phyloP scores from a whole-genome alignment of 2,888 invertebrate genomes.

The Plemyria rubiginata region DNA sequence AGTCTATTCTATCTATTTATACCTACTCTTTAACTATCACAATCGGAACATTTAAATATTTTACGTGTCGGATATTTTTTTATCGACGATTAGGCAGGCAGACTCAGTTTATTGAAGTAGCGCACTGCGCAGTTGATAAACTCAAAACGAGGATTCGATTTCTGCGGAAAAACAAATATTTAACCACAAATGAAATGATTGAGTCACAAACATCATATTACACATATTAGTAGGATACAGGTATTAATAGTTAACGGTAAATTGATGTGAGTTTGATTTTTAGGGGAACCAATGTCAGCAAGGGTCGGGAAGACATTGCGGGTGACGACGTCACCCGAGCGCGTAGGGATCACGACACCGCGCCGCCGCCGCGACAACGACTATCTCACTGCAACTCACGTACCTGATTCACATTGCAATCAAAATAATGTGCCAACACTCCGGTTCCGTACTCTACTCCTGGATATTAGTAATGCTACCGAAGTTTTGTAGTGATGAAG shows the following conservation, averaged over 20 bases:
- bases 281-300: conserved; percentile 81
- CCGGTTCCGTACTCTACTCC: not conserved
- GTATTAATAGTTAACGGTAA: too few relatives aligned
- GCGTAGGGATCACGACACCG: conserved; percentile 53
- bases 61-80: too few relatives aligned
- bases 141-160: too few relatives aligned
- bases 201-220: too few relatives aligned
- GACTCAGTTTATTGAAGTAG: too few relatives aligned
- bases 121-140: too few relatives aligned
- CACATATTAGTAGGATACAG: too few relatives aligned
- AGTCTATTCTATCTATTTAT: conserved; percentile 38
- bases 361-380: conserved; percentile 33
- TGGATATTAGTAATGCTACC: not conserved
- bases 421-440: conserved; percentile 4
- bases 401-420: conserved; percentile 44
- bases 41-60: too few relatives aligned
- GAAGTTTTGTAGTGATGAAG: not conserved
- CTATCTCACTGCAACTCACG: conserved; percentile 42
- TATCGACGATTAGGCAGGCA: too few relatives aligned
- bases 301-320: conserved; percentile 80
- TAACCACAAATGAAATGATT: too few relatives aligned
- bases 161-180: too few relatives aligned
- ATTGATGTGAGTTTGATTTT: conserved; percentile 26
- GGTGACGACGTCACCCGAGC: conserved; percentile 55
- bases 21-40: not conserved